Conservation (phyloP, 2,888 invertebrate species). For the Drosophila nigritarsus region DNA sequence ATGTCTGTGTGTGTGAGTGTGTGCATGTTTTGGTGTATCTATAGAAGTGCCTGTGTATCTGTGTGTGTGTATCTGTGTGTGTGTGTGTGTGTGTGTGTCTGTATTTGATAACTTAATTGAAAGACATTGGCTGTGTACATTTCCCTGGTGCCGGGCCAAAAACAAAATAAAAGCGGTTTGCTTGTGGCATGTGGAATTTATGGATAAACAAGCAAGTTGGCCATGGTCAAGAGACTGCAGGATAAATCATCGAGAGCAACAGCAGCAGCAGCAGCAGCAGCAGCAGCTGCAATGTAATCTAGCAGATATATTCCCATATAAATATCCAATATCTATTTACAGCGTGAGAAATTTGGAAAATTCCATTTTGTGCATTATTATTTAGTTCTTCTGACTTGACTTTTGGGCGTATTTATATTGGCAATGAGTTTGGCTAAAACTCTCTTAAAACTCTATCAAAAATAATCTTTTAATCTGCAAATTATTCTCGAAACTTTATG, state of each 20-base stretch:
- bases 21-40: not conserved
- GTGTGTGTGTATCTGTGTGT: constrained; percentile 17
- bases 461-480: not conserved
- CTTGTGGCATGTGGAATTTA: constrained; percentile 60
- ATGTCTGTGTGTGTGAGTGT: constrained; percentile 25
- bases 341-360: not conserved
- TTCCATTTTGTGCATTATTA: no score
- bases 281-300: constrained; percentile 21
- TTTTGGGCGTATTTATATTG: not conserved
- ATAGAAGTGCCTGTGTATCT: constrained; percentile 1
- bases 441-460: not conserved
- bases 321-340: constrained; percentile 31
- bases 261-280: not conserved
- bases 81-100: constrained; percentile 27
- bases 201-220: constrained; percentile 72
- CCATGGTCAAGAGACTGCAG: constrained; percentile 62
- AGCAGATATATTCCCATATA: constrained; percentile 41
- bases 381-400: not conserved
- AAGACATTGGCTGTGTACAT: constrained; percentile 68
- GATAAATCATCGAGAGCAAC: constrained; percentile 50
- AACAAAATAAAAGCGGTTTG: constrained; percentile 1
- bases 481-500: not conserved
- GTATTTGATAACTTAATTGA: constrained; percentile 79
- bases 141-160: constrained; percentile 55
- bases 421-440: not conserved